Conservation (phyloP, 1,140 invertebrate species). For the Ceratosolen fusciceps region DNA sequence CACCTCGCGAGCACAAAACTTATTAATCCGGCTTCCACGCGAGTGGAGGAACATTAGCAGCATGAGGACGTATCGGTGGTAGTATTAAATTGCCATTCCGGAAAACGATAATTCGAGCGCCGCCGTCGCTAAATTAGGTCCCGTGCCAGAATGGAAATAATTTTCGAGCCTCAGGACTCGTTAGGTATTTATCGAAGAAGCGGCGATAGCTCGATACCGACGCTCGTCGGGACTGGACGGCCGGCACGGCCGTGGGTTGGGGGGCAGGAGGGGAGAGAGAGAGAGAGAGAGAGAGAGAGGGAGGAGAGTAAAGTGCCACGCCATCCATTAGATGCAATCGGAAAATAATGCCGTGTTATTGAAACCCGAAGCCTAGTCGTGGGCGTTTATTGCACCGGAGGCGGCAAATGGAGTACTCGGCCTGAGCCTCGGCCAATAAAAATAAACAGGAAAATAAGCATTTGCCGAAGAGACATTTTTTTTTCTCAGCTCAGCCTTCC, state of each 20-base stretch:
- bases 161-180: neutral
- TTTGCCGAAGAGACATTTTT: neutral
- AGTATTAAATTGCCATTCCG: no score
- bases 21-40: neutral
- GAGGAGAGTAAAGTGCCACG: neutral
- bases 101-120: no score
- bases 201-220: neutral
- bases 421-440: neutral
- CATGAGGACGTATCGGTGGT: no score
- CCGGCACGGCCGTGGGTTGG: no score
- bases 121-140: no score
- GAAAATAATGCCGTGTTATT: slow-evolving; percentile 3
- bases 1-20: neutral
- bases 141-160: no score
- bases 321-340: neutral
- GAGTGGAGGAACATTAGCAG: no score
- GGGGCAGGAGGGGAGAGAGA: no score
- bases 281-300: no score
- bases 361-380: neutral
- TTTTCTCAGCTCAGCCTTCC: neutral
- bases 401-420: neutral
- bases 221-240: no score
- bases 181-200: neutral
- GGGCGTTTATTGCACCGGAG: neutral
- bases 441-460: slow-evolving; percentile 3